Evolutionary conservation across 2,888 invertebrate species (phyloP).

Genomic region (Oscheius onirici): DNA sequence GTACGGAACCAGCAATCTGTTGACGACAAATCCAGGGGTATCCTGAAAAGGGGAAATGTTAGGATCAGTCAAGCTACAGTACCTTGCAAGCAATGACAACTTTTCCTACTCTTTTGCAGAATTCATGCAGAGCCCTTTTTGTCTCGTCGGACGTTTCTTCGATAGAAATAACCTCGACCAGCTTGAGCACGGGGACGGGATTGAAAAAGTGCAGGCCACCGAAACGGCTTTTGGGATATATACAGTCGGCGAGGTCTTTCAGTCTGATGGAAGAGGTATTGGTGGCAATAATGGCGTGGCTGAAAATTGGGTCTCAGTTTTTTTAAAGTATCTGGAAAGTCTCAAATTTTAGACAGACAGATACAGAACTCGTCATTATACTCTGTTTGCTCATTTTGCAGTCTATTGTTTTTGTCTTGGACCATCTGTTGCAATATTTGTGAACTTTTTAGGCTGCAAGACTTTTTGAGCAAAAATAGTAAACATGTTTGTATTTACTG

Average conservation of each 20-base stretch:
- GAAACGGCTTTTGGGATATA: conserved; percentile 76
- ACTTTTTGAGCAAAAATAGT: no score
- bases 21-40: conserved; percentile 91
- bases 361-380: no score
- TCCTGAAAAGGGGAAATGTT: conserved; percentile 75
- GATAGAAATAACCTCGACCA: conserved; percentile 84
- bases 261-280: conserved; percentile 89
- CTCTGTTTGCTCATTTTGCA: no score
- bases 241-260: conserved; percentile 77
- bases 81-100: conserved; percentile 84
- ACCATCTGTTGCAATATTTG: no score
- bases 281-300: conserved; percentile 84
- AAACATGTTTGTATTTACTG: no score
- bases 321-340: no score
- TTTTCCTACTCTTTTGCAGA: conserved; percentile 85
- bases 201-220: conserved; percentile 91
- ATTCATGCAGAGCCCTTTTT: conserved; percentile 79
- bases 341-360: no score
- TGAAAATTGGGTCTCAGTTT: conserved; percentile 69
- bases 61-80: not conserved
- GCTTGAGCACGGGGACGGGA: conserved; percentile 88
- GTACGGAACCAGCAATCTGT: conserved; percentile 85
- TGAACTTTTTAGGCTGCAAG: no score
- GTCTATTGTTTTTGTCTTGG: no score
- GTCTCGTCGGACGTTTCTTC: conserved; percentile 83